Conservation (phyloP, 2,113 vertebrate species). For the Leptobrachium leishanense region DNA sequence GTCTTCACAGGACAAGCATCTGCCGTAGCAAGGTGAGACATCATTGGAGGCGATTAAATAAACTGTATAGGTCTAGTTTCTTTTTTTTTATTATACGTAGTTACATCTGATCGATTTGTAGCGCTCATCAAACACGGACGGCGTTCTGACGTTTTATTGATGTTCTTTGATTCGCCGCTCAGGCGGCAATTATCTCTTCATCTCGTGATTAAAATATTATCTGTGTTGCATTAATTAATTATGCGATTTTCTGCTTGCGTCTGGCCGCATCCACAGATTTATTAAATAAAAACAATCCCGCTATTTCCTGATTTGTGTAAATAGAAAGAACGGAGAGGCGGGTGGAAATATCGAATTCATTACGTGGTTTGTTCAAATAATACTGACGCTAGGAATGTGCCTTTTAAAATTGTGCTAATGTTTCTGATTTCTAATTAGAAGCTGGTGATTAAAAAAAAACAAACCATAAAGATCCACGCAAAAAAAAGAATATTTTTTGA, state of each 20-base stretch:
- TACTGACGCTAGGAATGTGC: no score
- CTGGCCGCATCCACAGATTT: slow-evolving; percentile 11
- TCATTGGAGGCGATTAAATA: no score
- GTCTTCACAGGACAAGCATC: no score
- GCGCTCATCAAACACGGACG: neutral
- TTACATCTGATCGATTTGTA: neutral
- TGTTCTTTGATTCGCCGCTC: slow-evolving; percentile 15
- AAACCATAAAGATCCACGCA: no score
- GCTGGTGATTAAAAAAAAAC: no score
- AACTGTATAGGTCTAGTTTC: neutral
- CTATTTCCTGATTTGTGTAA: neutral
- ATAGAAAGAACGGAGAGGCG: neutral
- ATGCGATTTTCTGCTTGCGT: slow-evolving; percentile 1
- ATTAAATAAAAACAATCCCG: neutral
- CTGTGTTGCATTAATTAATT: slow-evolving; percentile 28
- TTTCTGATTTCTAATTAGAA: no score
- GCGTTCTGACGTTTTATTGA: neutral
- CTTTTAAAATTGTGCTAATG: no score
- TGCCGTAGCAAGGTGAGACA: no score
- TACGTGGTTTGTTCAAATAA: neutral
- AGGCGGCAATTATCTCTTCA: slow-evolving; percentile 28
- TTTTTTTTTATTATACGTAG: neutral
- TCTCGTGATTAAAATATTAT: slow-evolving; percentile 35
- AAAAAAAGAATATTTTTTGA: no score
- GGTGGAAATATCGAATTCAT: neutral